Base-by-base conservation (phyloP, 2,888 invertebrate species). In the Drosophila infuscata region DNA sequence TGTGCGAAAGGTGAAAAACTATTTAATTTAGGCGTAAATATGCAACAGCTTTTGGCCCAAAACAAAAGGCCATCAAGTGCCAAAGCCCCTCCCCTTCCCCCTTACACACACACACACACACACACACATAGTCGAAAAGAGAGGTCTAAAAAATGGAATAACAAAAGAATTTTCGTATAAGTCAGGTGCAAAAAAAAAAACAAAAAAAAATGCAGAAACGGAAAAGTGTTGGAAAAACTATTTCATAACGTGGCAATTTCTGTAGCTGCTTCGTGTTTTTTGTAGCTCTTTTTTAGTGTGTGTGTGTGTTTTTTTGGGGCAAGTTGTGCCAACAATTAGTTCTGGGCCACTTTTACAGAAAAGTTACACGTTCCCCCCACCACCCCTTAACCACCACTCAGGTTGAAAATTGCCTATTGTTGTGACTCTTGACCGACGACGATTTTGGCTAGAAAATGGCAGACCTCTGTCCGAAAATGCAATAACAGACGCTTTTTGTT, bases 391-490 rank as follows among this genome's bases (percentile, higher is more conserved):
- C 70, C 51, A 52, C 2, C 76, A 8, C 15, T 25, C 35, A 25
- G 35, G 53, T 53, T 36, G 49, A 65, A 67, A 67, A 60, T 64
- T 67, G 60, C 53, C 77, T 32, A 65, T 76, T 72, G 76, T 76
- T 85, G 74, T 76, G 85, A 74, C 83, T 83, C 78, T 85, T 83
- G 83, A 72, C 71, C 83, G 67, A 25, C 25, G 58, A 30, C 41
- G 70, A 52, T 25, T 46, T 32, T 20, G 64, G 68, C 70, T 67
- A 8, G n/a, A 60, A 73, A 61, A 52, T 57, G 36, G 56, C 29
- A 33, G n/a, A 12, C 30, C 15, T 25, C 54, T 30, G 11, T 8
- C 43, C 33, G 35, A 48, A 65, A 79, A 71, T 78, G 78, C 78
- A 78, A 74, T 79, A 78, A 74, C 49, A 46, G 59, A 46, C 53